Conservation (phyloP, 2,888 invertebrate species). For the Pollenia labialis region DNA sequence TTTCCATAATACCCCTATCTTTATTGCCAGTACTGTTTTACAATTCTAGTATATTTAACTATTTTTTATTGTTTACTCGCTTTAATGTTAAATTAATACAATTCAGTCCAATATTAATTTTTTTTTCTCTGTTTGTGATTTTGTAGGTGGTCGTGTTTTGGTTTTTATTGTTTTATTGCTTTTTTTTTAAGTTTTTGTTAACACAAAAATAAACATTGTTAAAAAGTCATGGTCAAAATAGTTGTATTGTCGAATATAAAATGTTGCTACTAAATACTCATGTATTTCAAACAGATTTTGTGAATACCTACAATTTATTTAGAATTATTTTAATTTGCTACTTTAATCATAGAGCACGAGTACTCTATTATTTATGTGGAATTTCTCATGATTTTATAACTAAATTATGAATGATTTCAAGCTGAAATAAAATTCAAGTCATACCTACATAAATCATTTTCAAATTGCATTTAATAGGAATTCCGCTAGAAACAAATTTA, state of each 20-base stretch:
- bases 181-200: conserved; percentile 13
- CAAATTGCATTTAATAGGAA: not conserved
- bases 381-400: conserved; percentile 16
- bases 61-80: conserved; percentile 20
- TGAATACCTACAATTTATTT: conserved; percentile 6
- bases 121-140: conserved; percentile 8
- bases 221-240: conserved; percentile 49
- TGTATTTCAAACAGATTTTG: not conserved
- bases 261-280: conserved; percentile 5
- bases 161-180: conserved; percentile 19
- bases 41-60: not conserved
- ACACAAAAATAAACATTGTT: conserved; percentile 12
- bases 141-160: conserved; percentile 55
- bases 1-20: not conserved
- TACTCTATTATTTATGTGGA: not conserved
- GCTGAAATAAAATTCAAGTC: not conserved
- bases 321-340: conserved; percentile 4
- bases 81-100: conserved; percentile 28
- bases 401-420: not conserved
- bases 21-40: not conserved
- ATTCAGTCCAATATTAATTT: conserved; percentile 15
- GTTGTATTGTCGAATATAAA: conserved; percentile 1
- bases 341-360: not conserved
- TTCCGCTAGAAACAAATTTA: too few relatives aligned
- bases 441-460: not conserved